Conservation (phyloP, 2,797 vertebrate genomes). For the Labeo calbasu region DNA sequence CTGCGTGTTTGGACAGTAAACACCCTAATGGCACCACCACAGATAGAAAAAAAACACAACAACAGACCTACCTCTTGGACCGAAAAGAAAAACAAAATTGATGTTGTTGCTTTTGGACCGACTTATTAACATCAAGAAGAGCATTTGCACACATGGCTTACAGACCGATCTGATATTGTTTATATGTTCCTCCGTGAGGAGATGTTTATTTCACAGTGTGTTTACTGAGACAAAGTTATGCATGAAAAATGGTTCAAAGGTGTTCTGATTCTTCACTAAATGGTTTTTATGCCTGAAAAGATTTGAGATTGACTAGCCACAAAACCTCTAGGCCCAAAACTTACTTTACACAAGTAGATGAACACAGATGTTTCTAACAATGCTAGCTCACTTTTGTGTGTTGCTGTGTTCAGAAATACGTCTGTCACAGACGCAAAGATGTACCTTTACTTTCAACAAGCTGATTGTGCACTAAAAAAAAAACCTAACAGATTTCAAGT, state of each 20-base stretch:
- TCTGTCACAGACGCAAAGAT: no score
- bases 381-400: not conserved
- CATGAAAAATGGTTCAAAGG: conserved; percentile 15
- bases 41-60: conserved; percentile 46
- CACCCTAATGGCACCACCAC: conserved; percentile 60
- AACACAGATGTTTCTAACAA: not conserved
- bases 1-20: conserved; percentile 71
- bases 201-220: conserved; percentile 32
- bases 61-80: conserved; percentile 38
- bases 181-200: conserved; percentile 24
- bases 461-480: no score
- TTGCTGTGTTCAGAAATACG: not conserved
- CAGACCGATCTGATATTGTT: conserved; percentile 32
- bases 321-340: not conserved
- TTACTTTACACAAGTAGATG: not conserved
- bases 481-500: not conserved
- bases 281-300: not conserved
- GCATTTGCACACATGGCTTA: conserved; percentile 33
- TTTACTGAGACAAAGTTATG: conserved; percentile 22
- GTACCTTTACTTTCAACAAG: no score
- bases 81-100: conserved; percentile 43
- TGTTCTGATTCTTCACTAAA: conserved; percentile 20
- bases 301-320: not conserved
- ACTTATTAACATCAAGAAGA: conserved; percentile 19
- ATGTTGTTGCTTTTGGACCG: conserved; percentile 33